phyloP scores from a whole-genome alignment of 1,140 invertebrate species.

The Octopus bimaculoides region DNA sequence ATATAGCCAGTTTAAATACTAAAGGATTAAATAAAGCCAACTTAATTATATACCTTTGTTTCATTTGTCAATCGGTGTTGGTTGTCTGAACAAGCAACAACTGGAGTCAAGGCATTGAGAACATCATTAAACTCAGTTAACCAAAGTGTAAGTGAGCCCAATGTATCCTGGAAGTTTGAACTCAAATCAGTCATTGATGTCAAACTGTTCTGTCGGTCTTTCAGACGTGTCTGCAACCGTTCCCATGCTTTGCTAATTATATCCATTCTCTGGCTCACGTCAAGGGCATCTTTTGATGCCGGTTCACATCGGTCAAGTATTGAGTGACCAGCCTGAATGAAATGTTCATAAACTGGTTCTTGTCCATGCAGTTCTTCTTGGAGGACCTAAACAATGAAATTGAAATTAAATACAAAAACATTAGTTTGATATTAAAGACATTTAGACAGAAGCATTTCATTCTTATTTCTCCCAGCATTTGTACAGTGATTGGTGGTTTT shows the following conservation, averaged over 20 bases:
- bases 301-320: constrained; percentile 72
- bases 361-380: constrained; percentile 89
- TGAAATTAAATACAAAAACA: too few species aligned
- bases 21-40: too few species aligned
- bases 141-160: constrained; percentile 78
- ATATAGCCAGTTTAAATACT: too few species aligned
- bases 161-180: constrained; percentile 83
- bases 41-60: constrained; percentile 57
- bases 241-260: constrained; percentile 63
- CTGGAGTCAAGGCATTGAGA: constrained; percentile 63
- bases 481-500: too few species aligned
- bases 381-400: constrained; percentile 71
- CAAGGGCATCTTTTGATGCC: constrained; percentile 72
- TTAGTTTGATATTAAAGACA: too few species aligned
- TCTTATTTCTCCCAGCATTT: too few species aligned
- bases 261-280: constrained; percentile 63
- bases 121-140: constrained; percentile 71
- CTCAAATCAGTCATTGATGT: constrained; percentile 59
- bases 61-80: constrained; percentile 68
- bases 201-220: constrained; percentile 46
- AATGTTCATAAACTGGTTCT: constrained; percentile 81
- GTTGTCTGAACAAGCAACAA: constrained; percentile 70
- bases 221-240: constrained; percentile 39
- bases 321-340: constrained; percentile 76
- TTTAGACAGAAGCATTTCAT: too few species aligned